A percentile compares a stretch with the other conserved stretches of the same genome.
Conservation (phyloP, 2,888 invertebrate genomes). For the Salpingus planirostris region DNA sequence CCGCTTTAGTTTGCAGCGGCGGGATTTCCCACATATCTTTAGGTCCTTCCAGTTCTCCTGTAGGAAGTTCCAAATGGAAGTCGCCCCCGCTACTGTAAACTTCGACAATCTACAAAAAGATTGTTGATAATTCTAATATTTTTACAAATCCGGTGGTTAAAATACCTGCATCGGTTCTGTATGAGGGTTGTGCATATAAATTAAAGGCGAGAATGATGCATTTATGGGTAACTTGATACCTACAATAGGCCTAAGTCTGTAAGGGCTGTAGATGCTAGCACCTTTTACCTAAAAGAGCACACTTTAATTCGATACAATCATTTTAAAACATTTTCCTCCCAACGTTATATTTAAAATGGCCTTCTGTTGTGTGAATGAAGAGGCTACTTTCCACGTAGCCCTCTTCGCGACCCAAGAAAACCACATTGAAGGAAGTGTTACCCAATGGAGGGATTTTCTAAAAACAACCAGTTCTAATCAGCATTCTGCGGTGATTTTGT, state of each 20-base stretch:
- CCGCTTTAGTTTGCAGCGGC: conserved; percentile 77
- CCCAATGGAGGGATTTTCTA: conserved; percentile 82
- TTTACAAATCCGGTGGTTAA: no score
- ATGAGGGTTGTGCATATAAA: conserved; percentile 93
- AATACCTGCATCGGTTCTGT: conserved; percentile 77
- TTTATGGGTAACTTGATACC: conserved; percentile 88
- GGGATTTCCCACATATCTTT: conserved; percentile 85
- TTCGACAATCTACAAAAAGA: conserved; percentile 56
- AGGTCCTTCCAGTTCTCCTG: conserved; percentile 67
- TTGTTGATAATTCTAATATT: no score
- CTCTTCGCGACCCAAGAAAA: conserved; percentile 87
- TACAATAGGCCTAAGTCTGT: conserved; percentile 82
- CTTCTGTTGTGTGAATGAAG: conserved; percentile 90
- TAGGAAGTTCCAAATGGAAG: conserved; percentile 80
- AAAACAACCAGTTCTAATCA: no score
- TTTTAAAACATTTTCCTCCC: no score
- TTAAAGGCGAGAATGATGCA: conserved; percentile 79
- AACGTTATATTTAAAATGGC: conserved; percentile 82
- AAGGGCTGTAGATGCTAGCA: conserved; percentile 81
- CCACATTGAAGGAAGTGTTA: conserved; percentile 92
- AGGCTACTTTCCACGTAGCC: conserved; percentile 81
- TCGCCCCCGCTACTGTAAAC: conserved; percentile 84
- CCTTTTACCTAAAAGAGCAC: conserved; percentile 59
- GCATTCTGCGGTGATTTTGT: no score
- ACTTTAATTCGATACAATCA: conserved; percentile 3